phyloP scores from a whole-genome alignment of 2,888 invertebrate genomes.

The Fragum sueziense region DNA sequence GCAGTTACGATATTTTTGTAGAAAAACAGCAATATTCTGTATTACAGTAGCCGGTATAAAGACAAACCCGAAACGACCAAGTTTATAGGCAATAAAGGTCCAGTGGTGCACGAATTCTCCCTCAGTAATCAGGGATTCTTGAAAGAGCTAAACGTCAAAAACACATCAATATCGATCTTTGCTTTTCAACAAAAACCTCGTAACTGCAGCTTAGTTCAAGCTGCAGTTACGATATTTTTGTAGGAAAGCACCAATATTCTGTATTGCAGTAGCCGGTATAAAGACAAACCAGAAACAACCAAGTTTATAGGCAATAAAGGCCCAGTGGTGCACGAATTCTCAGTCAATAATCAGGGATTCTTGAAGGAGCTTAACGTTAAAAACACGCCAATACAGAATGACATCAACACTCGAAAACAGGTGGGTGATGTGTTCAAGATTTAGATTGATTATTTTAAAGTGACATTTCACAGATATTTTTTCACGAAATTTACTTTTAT shows the following conservation, averaged over 20 bases:
- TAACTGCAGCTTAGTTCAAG: too few relatives aligned
- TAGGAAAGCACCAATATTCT: too few relatives aligned
- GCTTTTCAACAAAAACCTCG: too few relatives aligned
- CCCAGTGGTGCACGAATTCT: constrained; percentile 19
- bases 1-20: too few relatives aligned
- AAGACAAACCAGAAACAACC: not conserved
- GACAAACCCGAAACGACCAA: not conserved
- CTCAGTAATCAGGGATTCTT: constrained; percentile 28
- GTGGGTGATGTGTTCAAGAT: too few relatives aligned
- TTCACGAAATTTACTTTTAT: too few relatives aligned
- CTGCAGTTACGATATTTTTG: too few relatives aligned
- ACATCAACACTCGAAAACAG: constrained; percentile 80
- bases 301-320: constrained; percentile 10
- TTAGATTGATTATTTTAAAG: too few relatives aligned
- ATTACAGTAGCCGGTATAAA: too few relatives aligned
- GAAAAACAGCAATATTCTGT: too few relatives aligned
- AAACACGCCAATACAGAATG: constrained; percentile 61
- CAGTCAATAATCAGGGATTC: constrained; percentile 21
- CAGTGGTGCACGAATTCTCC: constrained; percentile 18
- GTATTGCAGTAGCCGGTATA: constrained; percentile 12
- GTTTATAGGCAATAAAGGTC: constrained; percentile 8
- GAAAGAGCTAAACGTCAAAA: constrained; percentile 40
- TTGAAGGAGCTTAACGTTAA: constrained; percentile 38
- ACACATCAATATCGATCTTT: constrained; percentile 19
- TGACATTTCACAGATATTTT: too few relatives aligned